phyloP scores from a whole-genome alignment of 2,113 vertebrate genomes.

The Heloderma charlesbogerti region DNA sequence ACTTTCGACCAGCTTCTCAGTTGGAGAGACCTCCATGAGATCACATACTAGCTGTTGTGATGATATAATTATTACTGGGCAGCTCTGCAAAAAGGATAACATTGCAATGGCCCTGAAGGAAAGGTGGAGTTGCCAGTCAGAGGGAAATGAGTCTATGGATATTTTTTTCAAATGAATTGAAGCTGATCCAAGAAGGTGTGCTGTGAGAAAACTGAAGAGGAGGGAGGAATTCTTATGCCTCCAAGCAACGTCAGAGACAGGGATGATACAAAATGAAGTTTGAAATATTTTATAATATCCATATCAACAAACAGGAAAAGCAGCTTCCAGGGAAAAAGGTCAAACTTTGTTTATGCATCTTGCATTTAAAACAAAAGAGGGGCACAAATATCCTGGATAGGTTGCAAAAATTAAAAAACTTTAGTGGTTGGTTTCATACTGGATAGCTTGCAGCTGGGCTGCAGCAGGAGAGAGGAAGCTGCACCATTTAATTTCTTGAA shows the following conservation, averaged over 20 bases:
- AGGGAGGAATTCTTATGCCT: conserved; percentile 69
- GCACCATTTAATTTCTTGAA: background rate
- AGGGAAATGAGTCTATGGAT: conserved; percentile 67
- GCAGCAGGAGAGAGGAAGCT: conserved; percentile 36
- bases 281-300: background rate
- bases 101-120: conserved; percentile 62
- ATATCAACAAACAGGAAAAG: conserved; percentile 31
- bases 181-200: conserved; percentile 70
- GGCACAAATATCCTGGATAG: background rate
- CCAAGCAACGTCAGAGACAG: conserved; percentile 56
- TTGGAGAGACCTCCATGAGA: conserved; percentile 71
- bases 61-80: conserved; percentile 49
- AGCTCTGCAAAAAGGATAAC: conserved; percentile 45
- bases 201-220: conserved; percentile 65
- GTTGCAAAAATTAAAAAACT: background rate
- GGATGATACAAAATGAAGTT: conserved; percentile 50
- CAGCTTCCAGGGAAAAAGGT: conserved; percentile 26
- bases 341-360: background rate
- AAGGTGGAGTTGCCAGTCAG: conserved; percentile 67
- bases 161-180: conserved; percentile 58
- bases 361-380: background rate
- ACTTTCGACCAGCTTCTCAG: conserved; percentile 70
- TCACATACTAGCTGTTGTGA: conserved; percentile 46
- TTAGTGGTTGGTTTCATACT: background rate
- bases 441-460: background rate